phyloP scores from a whole-genome alignment of 2,113 vertebrate genomes.

The Sander vitreus region DNA sequence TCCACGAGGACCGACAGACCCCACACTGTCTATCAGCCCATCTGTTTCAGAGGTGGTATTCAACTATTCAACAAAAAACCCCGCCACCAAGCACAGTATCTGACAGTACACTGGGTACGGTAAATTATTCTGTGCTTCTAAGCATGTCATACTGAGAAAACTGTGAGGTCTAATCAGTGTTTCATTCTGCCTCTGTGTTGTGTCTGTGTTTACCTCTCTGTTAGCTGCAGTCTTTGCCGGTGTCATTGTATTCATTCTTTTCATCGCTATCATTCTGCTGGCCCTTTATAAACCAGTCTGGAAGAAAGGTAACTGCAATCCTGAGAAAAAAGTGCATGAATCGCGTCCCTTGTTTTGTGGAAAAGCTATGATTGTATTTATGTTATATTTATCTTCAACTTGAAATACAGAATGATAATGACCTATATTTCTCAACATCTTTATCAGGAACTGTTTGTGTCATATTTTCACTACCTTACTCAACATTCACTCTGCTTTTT shows the following conservation, averaged over 20 bases:
- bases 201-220: slow-evolving; percentile 34
- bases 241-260: slow-evolving; percentile 19
- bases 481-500: slow-evolving; percentile 2
- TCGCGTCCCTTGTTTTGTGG: slow-evolving; percentile 8
- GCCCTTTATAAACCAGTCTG: not conserved
- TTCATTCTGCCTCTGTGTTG: not conserved
- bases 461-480: not conserved
- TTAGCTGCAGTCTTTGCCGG: slow-evolving; percentile 22
- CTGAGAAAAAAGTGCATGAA: not conserved
- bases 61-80: not conserved
- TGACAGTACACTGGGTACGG: slow-evolving; percentile 22
- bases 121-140: slow-evolving; percentile 1
- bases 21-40: not conserved
- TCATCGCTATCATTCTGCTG: slow-evolving; percentile 35
- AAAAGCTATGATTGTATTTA: not conserved
- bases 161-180: slow-evolving; percentile 1
- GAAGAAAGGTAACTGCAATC: slow-evolving; percentile 57
- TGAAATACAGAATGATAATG: slow-evolving; percentile 7
- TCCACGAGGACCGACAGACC: not conserved
- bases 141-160: slow-evolving; percentile 7
- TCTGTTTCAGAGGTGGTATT: not conserved
- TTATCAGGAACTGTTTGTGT: slow-evolving; percentile 14
- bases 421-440: slow-evolving; percentile 13
- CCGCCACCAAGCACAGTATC: not conserved
- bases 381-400: not conserved